These are phyloP conservation scores for Brienomyrus brachyistius DNA, from an alignment of 2,113 vertebrate species.

Conservation along the genomic window DNA sequence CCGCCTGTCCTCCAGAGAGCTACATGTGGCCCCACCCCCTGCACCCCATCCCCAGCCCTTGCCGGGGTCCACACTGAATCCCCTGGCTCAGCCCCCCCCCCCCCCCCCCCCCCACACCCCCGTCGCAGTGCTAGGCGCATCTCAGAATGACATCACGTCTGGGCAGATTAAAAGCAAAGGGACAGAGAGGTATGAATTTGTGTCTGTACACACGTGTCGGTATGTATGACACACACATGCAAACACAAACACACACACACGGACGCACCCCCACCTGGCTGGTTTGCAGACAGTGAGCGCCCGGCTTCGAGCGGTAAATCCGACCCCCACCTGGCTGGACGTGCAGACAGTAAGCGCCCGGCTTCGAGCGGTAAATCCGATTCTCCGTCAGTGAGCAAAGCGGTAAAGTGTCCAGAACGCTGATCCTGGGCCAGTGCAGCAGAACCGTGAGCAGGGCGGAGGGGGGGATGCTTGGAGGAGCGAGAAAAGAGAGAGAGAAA, in stretches of 20 bases:
- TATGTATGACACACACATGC: conserved; percentile 19
- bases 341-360: conserved; percentile 48
- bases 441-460: conserved; percentile 48
- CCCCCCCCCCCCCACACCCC: conserved; percentile 41
- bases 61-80: conserved; percentile 39
- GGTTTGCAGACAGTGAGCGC: conserved; percentile 51
- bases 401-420: conserved; percentile 54
- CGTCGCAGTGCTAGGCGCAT: conserved; percentile 9
- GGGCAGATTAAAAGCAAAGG: not conserved
- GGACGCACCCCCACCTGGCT: conserved; percentile 48
- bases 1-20: conserved; percentile 65
- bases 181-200: not conserved
- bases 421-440: conserved; percentile 28
- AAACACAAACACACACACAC: not conserved
- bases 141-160: not conserved
- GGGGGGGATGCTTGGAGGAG: conserved; percentile 18
- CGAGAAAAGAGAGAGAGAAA: conserved; percentile 8
- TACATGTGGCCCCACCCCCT: conserved; percentile 34
- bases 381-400: conserved; percentile 44
- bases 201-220: not conserved
- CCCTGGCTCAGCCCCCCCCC: conserved; percentile 24
- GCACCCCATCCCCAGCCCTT: conserved; percentile 42
- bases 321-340: conserved; percentile 58
- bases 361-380: conserved; percentile 60
- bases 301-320: conserved; percentile 56